Evolutionary conservation across 1,140 invertebrate species (phyloP).

Genomic region (Hycleus phaleratus): DNA sequence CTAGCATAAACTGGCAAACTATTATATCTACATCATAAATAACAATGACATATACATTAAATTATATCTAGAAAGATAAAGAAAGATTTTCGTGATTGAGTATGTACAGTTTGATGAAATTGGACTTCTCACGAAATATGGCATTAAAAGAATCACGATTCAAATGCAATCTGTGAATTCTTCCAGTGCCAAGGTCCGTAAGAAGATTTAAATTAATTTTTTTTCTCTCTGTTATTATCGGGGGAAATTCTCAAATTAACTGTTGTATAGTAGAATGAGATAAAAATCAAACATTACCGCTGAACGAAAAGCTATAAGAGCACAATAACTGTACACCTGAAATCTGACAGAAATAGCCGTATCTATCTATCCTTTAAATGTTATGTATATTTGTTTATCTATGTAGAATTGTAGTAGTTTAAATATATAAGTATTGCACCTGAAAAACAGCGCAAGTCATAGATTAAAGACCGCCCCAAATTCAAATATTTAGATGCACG

Average conservation of each 20-base stretch:
- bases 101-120: neutral
- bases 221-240: no score
- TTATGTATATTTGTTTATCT: neutral
- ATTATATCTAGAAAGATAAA: neutral
- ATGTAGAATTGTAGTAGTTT: neutral
- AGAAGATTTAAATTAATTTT: constrained; percentile 3
- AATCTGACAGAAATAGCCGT: neutral
- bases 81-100: neutral
- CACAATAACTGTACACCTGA: no score
- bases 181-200: constrained; percentile 46
- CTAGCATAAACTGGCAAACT: neutral
- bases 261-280: no score
- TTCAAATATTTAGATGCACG: constrained; percentile 25
- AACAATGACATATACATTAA: no score
- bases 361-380: neutral
- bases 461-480: constrained; percentile 19
- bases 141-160: constrained; percentile 47
- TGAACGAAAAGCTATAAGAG: neutral
- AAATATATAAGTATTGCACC: neutral
- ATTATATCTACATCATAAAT: neutral
- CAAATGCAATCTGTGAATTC: constrained; percentile 45
- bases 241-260: no score
- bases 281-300: no score
- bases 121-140: constrained; percentile 38
- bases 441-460: constrained; percentile 22